Evolutionary conservation across 2,113 vertebrate species (phyloP), one percentile per base, ranked within the genome.

Genomic region (Rhinogobius similis): DNA sequence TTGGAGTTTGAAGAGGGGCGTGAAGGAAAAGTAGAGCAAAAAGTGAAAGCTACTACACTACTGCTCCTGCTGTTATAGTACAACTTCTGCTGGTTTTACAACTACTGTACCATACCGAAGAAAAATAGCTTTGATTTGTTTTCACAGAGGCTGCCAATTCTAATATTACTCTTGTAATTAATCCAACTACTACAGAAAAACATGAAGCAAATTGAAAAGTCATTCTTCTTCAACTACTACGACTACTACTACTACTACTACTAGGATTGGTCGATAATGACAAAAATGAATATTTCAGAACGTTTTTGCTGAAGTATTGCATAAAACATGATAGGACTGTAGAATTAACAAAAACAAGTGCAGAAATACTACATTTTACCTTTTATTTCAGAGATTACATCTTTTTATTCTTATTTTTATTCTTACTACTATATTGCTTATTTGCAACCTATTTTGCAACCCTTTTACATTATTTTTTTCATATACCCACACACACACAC

Each of bases 1-100:
- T 70, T 80, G 76, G 73, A 86, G 89, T 88, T 90, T 89, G 87
- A 87, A 90, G 79, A 75, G 86, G 85, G 21, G 21, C 24, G 21
- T 53, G 52, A 26, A 53, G 46, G n/a, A n/a, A 50, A 50, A 21
- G 46, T 50, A 21, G 16, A 20, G 1, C 20, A 46, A 18, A 20
- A 46, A 46, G 46, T 50, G 8, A 50, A 48, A 48, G 44, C 52
- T 52, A 23, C 50, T 11, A 23, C 50, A 26, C 52, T 8, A 39
- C 10, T 41, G 9, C 38, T 39, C 4, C 9, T 12, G 1, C 39
- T 41, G 2, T 10, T 13, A 41, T 12, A 41, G 39, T 52, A 11
- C 48, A 23, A 52, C 48, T 23, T 5, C 23, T 55, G 23, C 24
- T 55, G 52, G 23, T 11, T 14, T 13, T 14, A 26, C 52, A 13